A percentile compares a stretch with the other conserved stretches of the same genome.
phyloP scores from a whole-genome alignment of 2,888 invertebrate genomes.

The Lordiphosa andalusiaca region DNA sequence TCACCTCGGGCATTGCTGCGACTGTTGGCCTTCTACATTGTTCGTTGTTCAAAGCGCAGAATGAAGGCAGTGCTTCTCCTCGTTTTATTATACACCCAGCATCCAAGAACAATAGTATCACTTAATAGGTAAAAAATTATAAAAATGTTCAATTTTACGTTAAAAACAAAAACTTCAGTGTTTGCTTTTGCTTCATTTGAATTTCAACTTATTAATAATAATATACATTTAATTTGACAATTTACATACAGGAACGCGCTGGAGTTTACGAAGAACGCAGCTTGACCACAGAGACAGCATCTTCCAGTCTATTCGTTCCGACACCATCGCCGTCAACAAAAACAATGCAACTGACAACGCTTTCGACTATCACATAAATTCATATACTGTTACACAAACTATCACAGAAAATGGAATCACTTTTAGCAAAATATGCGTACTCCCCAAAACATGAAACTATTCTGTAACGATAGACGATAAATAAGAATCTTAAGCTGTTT shows the following conservation, averaged over 20 bases:
- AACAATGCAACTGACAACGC: slow-evolving; percentile 77
- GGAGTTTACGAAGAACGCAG: slow-evolving; percentile 79
- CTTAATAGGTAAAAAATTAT: no score
- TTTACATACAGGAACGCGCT: slow-evolving; percentile 69
- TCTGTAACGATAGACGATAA: slow-evolving; percentile 14
- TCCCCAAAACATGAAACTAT: slow-evolving; percentile 9
- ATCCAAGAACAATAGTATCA: no score
- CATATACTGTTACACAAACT: slow-evolving; percentile 4
- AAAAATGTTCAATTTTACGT: no score
- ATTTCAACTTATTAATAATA: background rate
- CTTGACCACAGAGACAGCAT: slow-evolving; percentile 79
- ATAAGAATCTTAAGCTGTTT: slow-evolving; percentile 8
- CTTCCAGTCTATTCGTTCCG: slow-evolving; percentile 79
- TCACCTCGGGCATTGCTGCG: no score
- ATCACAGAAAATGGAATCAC: slow-evolving; percentile 1
- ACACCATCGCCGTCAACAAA: slow-evolving; percentile 79
- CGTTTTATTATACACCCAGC: no score
- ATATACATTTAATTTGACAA: background rate
- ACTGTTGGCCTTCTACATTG: no score
- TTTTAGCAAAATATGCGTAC: slow-evolving; percentile 11
- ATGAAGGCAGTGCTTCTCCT: no score
- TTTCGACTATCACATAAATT: slow-evolving; percentile 76
- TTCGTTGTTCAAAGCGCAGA: no score
- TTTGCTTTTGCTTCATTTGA: no score
- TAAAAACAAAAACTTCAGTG: no score